Base-by-base conservation (phyloP, 2,888 invertebrate genomes). In the Amiota mariae region DNA sequence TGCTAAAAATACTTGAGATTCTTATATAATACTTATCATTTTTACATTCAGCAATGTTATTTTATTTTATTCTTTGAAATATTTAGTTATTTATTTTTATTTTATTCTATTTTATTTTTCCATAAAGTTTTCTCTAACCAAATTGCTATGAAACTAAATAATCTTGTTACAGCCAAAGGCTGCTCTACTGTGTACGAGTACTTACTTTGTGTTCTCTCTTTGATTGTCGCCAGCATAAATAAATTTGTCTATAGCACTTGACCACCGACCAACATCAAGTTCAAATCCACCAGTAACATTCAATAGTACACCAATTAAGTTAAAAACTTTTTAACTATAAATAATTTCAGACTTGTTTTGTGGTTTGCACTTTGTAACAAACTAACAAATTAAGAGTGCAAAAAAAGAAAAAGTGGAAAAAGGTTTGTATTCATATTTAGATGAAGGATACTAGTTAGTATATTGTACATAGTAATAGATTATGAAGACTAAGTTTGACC, bases 311-410 rank as follows among this genome's bases (percentile, higher is more conserved):
- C 36, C 63, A 63, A 63, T 63, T 63, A 63, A 36, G 63, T 54
- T 54, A 54, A n/a, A 54, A 54, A 54, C 54, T 54, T 54, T 54
- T 54, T 54, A 54, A 12, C n/a, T 54, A 36, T 36, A 36, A 36
- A 36, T 36, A n/a, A 54, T n/a, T 54, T 54, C 10, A n/a, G n/a
- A 54, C 54, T 54, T 54, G 54, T 54, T 36, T 54, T 12, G 54
- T 63, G n/a, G 63, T 13, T 36, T 63, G 24, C n/a, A 63, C 20
- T 63, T 63, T 63, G 63, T 63, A n/a, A 36, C 18, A 63, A 63
- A 63, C 63, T 36, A 63, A 24, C 18, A 24, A 24, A 18, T 24
- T 63, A 63, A 36, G n/a, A n/a, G 10, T 36, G 12, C n/a, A 18
- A 36, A 54, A 54, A 54, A 54, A 54, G 0, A 9, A 54, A 9